These are phyloP conservation scores for Temnothorax curvispinosus DNA, from an alignment of 1,140 invertebrate species.

Conservation along the genomic window DNA sequence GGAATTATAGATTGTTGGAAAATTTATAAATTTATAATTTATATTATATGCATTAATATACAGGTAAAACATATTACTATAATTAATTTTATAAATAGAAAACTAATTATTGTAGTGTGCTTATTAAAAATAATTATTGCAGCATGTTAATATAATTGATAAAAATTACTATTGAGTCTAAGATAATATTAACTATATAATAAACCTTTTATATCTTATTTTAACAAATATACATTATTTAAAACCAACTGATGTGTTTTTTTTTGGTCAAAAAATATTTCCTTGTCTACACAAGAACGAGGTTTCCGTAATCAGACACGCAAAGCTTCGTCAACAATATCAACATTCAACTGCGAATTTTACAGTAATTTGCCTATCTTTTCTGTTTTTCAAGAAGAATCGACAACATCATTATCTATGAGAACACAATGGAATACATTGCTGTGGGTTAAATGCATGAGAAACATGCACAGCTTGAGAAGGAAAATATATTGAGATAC, in stretches of 20 bases:
- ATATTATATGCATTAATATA: neutral
- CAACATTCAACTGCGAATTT: conserved; percentile 4
- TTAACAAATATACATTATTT: neutral
- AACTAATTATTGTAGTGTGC: neutral
- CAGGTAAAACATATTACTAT: neutral
- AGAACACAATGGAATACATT: neutral
- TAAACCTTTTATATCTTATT: neutral
- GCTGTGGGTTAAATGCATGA: neutral
- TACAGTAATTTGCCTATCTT: neutral
- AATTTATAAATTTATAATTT: conserved; percentile 5
- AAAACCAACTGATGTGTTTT: neutral
- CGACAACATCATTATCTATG: conserved; percentile 17
- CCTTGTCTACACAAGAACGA: neutral
- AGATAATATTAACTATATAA: conserved; percentile 8
- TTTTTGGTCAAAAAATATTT: neutral
- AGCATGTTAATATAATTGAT: neutral
- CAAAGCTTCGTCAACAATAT: neutral
- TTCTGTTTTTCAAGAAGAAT: conserved; percentile 8
- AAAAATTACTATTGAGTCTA: neutral
- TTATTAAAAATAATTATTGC: neutral
- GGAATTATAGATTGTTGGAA: neutral
- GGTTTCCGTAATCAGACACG: neutral
- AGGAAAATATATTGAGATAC: neutral
- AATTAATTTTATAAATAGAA: neutral
- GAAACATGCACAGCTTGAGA: neutral